Base-by-base conservation (phyloP, 2,113 vertebrate species). In the Danionella cerebrum region DNA sequence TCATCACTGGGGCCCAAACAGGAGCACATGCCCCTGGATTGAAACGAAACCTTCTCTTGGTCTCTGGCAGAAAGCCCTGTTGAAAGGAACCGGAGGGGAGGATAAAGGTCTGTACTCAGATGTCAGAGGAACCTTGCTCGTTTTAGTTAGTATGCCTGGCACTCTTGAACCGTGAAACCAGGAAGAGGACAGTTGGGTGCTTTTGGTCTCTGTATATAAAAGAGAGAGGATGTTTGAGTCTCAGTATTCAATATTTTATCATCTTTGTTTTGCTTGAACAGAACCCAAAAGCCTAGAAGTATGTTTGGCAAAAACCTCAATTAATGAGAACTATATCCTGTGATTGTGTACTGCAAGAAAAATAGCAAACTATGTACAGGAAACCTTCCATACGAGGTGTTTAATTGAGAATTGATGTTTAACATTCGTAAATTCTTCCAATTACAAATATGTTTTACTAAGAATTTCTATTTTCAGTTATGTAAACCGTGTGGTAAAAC, bases 101-200 rank as follows among this genome's bases (percentile, higher is more conserved):
- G 68, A 59, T 64, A 57, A 64, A 67, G 42, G 4, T 71, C 73
- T 47, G 51, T 36, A 5, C 63, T 33, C 36, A 52, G 73, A 68
- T 69, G 55, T 53, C 57, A 64, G 13, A 31, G n/a, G 10, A 63
- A 51, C 57, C 42, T 25, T 24, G 27, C 35, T 70, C 44, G 14
- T 67, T 71, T 67, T 62, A 53, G 29, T 76, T 76, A 70, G 67
- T 67, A 77, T 77, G 55, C 75, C 66, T 55, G 64, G 64, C 64
- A 62, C 29, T 19, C 48, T 59, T 75, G 13, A 31, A 33, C 13
- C 11, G 9, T 45, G 44, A 18, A 64, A 33, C 39, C 60, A 33
- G 14, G 57, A 36, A 50, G 62, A 67, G 54, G 64, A 51, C 18
- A 13, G 21, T 42, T 62, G 39, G 29, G n/a, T 11, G 10, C 22